Conservation (phyloP, 2,888 invertebrate species). For the Acrocyrtus sp. region DNA sequence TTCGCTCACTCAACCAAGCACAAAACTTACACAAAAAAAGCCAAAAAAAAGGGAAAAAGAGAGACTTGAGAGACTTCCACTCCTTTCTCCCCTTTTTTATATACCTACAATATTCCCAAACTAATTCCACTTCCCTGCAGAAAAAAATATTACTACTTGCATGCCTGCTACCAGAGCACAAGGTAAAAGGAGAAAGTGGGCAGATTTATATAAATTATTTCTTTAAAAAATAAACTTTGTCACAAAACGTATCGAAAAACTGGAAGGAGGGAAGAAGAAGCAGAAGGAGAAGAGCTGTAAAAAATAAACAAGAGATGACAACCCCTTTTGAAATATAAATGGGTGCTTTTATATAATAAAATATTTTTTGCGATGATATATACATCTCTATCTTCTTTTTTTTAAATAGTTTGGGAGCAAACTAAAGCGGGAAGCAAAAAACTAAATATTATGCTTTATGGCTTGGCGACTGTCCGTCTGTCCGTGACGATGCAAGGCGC, state of each 20-base stretch:
- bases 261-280: too few relatives aligned
- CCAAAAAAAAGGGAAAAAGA: slow-evolving; percentile 7
- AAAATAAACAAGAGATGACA: neutral
- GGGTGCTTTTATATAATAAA: neutral
- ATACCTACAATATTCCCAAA: neutral
- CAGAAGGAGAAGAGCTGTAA: neutral
- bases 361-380: neutral
- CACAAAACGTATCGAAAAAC: too few relatives aligned
- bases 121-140: neutral
- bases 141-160: neutral
- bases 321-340: neutral
- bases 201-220: too few relatives aligned
- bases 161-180: neutral
- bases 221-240: too few relatives aligned
- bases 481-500: too few relatives aligned
- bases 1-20: slow-evolving; percentile 23
- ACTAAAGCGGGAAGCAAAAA: too few relatives aligned
- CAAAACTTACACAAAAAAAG: too few relatives aligned
- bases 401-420: neutral
- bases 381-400: neutral
- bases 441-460: too few relatives aligned
- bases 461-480: too few relatives aligned
- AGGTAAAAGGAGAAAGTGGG: neutral
- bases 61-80: neutral
- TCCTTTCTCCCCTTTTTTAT: neutral